These are phyloP conservation scores for Drosophila littoralis DNA, from an alignment of 1,140 invertebrate genomes.

Conservation along the genomic window DNA sequence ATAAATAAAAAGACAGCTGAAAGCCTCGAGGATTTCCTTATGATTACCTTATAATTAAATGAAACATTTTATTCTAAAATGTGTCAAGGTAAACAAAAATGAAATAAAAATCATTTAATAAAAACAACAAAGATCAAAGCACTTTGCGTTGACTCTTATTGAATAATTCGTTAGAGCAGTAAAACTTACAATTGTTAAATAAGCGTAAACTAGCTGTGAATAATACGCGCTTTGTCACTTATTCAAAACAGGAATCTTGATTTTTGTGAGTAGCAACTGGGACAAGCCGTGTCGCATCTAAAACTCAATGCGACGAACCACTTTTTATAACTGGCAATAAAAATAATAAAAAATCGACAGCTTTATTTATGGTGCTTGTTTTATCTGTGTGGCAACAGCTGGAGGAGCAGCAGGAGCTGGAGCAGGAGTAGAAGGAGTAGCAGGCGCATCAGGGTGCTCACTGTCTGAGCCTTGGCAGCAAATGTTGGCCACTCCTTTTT, in stretches of 20 bases:
- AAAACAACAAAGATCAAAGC: neutral
- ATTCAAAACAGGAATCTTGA: conserved; percentile 7
- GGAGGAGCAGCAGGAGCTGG: neutral
- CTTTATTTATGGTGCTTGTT: conserved; percentile 49
- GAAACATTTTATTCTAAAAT: too few species aligned
- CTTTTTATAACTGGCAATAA: conserved; percentile 40
- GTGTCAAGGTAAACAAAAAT: too few species aligned
- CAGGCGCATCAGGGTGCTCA: neutral
- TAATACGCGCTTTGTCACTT: conserved; percentile 17
- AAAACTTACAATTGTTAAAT: conserved; percentile 14
- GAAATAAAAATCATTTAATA: too few species aligned
- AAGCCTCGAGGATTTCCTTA: too few species aligned
- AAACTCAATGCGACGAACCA: conserved; percentile 16
- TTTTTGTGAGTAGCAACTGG: neutral
- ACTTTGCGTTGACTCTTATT: neutral
- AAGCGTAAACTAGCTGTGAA: conserved; percentile 21
- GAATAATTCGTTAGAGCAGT: neutral
- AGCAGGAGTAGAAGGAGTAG: neutral
- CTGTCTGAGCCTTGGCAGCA: conserved; percentile 22
- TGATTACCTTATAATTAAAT: too few species aligned
- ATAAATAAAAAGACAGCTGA: too few species aligned
- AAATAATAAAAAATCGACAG: conserved; percentile 47
- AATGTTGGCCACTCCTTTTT: conserved; percentile 59
- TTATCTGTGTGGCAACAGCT: conserved; percentile 29
- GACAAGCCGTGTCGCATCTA: conserved; percentile 30